Evolutionary conservation across 1,140 invertebrate genomes (phyloP).

Genomic region (Megathymus violae): DNA sequence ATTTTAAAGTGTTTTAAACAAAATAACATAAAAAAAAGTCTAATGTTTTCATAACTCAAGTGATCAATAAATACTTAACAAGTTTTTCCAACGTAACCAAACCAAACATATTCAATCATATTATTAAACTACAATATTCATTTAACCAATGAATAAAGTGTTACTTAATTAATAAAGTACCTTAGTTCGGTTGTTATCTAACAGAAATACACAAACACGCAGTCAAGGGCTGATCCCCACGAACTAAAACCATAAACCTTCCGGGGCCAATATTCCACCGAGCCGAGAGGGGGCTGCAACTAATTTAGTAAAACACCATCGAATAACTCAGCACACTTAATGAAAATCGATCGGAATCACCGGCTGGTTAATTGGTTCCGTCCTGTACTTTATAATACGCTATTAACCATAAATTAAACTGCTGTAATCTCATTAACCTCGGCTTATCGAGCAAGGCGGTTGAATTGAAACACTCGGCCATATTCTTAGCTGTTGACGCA

Average conservation of each 20-base stretch:
- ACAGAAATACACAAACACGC: background rate
- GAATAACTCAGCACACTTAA: slow-evolving; percentile 50
- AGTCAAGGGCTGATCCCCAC: slow-evolving; percentile 3
- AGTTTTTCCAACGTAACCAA: no score
- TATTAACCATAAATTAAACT: slow-evolving; percentile 37
- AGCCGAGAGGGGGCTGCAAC: slow-evolving; percentile 45
- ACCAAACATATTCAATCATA: no score
- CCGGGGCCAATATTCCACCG: background rate
- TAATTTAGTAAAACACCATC: slow-evolving; percentile 56
- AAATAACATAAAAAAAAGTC: no score
- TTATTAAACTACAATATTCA: no score
- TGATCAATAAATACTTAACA: no score
- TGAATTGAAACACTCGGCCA: slow-evolving; percentile 13
- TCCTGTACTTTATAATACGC: slow-evolving; percentile 43
- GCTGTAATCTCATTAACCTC: slow-evolving; percentile 40
- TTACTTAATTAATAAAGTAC: no score
- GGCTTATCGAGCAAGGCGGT: slow-evolving; percentile 16
- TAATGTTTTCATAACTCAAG: no score
- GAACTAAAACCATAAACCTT: slow-evolving; percentile 24
- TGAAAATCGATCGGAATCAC: slow-evolving; percentile 59
- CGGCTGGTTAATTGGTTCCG: slow-evolving; percentile 48
- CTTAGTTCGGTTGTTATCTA: no score
- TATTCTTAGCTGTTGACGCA: background rate
- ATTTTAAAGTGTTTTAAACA: no score
- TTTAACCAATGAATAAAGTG: no score